Base-by-base conservation (phyloP, 2,888 invertebrate genomes). In the Kryphioiulus occultus region DNA sequence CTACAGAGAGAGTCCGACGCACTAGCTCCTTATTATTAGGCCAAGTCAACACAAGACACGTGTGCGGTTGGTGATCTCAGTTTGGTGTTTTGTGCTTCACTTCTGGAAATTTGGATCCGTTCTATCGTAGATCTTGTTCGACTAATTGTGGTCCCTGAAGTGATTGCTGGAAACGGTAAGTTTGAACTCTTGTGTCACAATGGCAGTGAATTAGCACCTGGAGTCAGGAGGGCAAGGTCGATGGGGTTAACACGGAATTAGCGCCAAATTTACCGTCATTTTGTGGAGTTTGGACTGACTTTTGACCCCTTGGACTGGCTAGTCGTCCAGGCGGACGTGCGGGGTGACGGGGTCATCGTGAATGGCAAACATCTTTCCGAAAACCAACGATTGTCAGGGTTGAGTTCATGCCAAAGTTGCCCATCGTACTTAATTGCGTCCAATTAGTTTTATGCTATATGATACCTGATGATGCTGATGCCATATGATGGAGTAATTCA, bases 41-140 rank as follows among this genome's bases (percentile, higher is more conserved):
- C 26, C 0, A 68, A 68, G 68, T 68, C 68, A 68, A 68, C 68
- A 68, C 68, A 26, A 68, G 68, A 68, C 68, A 68, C 68, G 68
- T 68, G 68, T 68, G 68, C 68, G 68, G 26, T 1, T n/a, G 19
- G 1, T 59, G 3, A 5, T 12, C n/a, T 59, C 17, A 12, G 53
- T 68, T 22, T 26, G 22, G 68, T 68, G 22, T 68, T 68, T 4
- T 10, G 68, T 68, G 68, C 26, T 26, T 68, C 22, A 26, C 68
- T 68, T 68, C 22, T n/a, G 22, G 5, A 68, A 4, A 19, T 68
- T 68, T 22, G 68, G 68, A 26, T 68, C 68, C 19, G 68, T 22
- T 68, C 26, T n/a, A n/a, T 19, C 19, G 19, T 19, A 19, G 53
- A 10, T 5, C 53, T 15, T 0, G 44, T 15, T 44, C 44, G n/a